These are phyloP conservation scores for Andricus grossulariae DNA, from an alignment of 1,140 invertebrate species.

Conservation along the genomic window DNA sequence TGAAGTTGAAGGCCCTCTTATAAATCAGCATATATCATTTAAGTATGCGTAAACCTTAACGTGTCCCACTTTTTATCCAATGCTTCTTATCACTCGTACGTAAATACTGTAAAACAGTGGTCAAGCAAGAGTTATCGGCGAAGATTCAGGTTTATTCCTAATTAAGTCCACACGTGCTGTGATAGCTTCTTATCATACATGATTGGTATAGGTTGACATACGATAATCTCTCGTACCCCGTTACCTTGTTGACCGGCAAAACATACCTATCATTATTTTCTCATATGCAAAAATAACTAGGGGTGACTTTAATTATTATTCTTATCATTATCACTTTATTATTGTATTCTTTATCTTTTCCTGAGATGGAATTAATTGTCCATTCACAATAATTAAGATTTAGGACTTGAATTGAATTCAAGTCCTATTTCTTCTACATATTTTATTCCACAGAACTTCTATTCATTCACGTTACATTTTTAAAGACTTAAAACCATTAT, in stretches of 20 bases:
- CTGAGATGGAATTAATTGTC: no score
- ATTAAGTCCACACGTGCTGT: slow-evolving; percentile 41
- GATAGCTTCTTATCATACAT: slow-evolving; percentile 44
- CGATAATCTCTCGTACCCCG: slow-evolving; percentile 30
- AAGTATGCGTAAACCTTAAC: slow-evolving; percentile 38
- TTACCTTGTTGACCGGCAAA: slow-evolving; percentile 32
- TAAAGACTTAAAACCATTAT: no score
- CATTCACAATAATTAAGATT: no score
- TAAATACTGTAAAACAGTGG: slow-evolving; percentile 59
- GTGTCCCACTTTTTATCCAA: slow-evolving; percentile 50
- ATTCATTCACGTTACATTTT: no score
- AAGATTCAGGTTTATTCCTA: slow-evolving; percentile 49
- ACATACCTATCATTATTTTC: slow-evolving; percentile 20
- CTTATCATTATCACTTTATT: not conserved
- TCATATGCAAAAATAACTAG: slow-evolving; percentile 20
- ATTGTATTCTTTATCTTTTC: no score
- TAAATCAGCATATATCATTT: slow-evolving; percentile 57
- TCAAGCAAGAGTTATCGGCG: slow-evolving; percentile 54
- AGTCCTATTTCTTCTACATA: no score
- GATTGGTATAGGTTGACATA: slow-evolving; percentile 5
- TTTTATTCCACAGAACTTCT: no score
- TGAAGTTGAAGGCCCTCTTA: slow-evolving; percentile 48
- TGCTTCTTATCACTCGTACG: slow-evolving; percentile 65
- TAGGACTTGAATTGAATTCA: no score
- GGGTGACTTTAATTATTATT: not conserved